Evolutionary conservation across 2,797 vertebrate species (phyloP).

Genomic region (Mormyrus hasselquistii): DNA sequence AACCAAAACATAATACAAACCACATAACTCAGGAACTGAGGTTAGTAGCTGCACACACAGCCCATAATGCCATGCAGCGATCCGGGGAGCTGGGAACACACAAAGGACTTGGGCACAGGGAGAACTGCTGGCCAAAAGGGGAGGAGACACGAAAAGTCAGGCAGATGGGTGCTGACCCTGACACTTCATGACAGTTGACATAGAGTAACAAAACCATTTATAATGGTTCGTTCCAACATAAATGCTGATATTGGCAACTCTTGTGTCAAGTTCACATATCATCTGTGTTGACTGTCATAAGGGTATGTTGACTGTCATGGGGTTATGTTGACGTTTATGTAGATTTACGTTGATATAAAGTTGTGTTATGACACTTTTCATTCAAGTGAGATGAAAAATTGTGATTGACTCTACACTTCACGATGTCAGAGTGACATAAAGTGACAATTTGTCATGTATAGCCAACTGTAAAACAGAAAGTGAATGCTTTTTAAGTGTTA

Average conservation of each 20-base stretch:
- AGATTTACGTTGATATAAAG: background rate
- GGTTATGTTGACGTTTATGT: background rate
- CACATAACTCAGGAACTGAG: no score
- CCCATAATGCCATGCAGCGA: no score
- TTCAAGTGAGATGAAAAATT: background rate
- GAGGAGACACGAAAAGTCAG: no score
- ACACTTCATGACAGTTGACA: background rate
- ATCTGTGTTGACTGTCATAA: background rate
- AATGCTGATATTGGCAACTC: background rate
- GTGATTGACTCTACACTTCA: background rate
- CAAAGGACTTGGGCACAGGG: no score
- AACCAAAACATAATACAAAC: no score
- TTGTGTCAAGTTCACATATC: background rate
- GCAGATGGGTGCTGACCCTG: no score
- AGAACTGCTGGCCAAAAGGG: no score
- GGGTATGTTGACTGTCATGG: background rate
- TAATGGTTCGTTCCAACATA: background rate
- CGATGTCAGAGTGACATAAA: background rate
- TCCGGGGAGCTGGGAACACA: no score
- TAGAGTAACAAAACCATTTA: background rate
- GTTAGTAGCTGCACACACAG: no score
- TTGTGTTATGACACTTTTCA: background rate
- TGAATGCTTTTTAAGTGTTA: background rate
- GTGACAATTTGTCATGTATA: background rate
- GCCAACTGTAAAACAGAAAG: background rate